Percentiles rank a stretch among this genome's conserved stretches.
These are phyloP conservation scores for Conus canariensis DNA, from an alignment of 2,888 invertebrate species.

Conservation along the genomic window DNA sequence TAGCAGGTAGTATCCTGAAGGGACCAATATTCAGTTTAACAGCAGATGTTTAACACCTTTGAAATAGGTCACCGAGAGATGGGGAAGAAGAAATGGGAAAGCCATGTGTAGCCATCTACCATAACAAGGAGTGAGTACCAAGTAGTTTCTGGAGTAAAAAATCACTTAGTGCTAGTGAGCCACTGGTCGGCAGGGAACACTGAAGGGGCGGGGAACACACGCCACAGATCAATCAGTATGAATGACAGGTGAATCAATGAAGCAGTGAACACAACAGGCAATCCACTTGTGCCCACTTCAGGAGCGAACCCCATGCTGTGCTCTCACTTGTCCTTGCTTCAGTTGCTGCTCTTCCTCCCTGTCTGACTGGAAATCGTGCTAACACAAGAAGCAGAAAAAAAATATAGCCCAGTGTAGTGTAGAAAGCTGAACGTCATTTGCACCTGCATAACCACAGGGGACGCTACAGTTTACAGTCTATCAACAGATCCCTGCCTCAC, in stretches of 20 bases:
- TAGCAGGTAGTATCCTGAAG: no score
- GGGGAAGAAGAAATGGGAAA: no score
- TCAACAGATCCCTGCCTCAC: no score
- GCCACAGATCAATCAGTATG: neutral
- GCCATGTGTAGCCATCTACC: no score
- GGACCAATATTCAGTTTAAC: neutral
- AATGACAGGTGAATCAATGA: slow-evolving; percentile 27
- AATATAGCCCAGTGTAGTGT: neutral
- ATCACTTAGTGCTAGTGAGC: neutral
- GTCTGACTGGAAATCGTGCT: neutral
- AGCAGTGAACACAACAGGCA: neutral
- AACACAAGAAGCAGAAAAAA: neutral
- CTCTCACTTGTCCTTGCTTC: neutral
- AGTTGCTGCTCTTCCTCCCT: neutral
- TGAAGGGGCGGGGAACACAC: no score
- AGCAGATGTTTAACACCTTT: no score
- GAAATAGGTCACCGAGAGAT: no score
- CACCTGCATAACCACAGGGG: no score
- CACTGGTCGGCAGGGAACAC: no score
- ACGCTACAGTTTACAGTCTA: no score
- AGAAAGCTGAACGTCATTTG: no score
- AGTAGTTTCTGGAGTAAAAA: neutral
- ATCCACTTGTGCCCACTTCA: neutral
- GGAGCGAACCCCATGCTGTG: neutral
- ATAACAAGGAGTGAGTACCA: neutral